Conservation (phyloP, 2,888 invertebrate species). For the Hylaea fasciaria region DNA sequence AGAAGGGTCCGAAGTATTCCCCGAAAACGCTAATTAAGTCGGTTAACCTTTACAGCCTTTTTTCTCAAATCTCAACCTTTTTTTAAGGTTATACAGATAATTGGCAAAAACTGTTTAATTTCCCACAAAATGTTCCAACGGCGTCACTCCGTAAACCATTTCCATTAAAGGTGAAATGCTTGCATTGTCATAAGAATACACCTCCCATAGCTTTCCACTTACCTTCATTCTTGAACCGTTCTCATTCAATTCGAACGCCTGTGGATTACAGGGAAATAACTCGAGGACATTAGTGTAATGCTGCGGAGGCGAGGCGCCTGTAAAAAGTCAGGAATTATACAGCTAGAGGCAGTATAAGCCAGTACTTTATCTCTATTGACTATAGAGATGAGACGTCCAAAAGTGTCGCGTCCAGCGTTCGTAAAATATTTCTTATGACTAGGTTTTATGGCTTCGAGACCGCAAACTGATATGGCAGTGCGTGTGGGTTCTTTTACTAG, state of each 20-base stretch:
- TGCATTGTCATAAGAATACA: slow-evolving; percentile 18
- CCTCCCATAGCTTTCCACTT: slow-evolving; percentile 23
- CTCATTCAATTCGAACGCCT: slow-evolving; percentile 34
- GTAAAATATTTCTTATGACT: too few relatives aligned
- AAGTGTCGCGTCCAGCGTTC: too few relatives aligned
- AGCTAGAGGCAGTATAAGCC: slow-evolving; percentile 28
- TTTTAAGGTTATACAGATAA: too few relatives aligned
- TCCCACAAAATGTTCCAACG: too few relatives aligned
- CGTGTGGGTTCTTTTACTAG: too few relatives aligned
- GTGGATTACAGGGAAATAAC: slow-evolving; percentile 38
- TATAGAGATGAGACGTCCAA: too few relatives aligned
- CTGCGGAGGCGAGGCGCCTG: slow-evolving; percentile 42
- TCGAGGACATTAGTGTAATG: slow-evolving; percentile 47
- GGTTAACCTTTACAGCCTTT: slow-evolving; percentile 9
- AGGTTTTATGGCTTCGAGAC: too few relatives aligned
- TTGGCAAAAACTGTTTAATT: too few relatives aligned
- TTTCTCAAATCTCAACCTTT: background rate
- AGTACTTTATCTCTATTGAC: background rate
- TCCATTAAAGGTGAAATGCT: slow-evolving; percentile 1
- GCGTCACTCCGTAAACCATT: background rate
- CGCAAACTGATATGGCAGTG: too few relatives aligned
- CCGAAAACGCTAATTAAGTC: slow-evolving; percentile 33
- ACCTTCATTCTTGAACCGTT: slow-evolving; percentile 15
- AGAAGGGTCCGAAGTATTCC: slow-evolving; percentile 21
- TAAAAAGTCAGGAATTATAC: slow-evolving; percentile 60